Evolutionary conservation across 2,113 vertebrate species (phyloP).

Genomic region (Cygnus atratus): DNA sequence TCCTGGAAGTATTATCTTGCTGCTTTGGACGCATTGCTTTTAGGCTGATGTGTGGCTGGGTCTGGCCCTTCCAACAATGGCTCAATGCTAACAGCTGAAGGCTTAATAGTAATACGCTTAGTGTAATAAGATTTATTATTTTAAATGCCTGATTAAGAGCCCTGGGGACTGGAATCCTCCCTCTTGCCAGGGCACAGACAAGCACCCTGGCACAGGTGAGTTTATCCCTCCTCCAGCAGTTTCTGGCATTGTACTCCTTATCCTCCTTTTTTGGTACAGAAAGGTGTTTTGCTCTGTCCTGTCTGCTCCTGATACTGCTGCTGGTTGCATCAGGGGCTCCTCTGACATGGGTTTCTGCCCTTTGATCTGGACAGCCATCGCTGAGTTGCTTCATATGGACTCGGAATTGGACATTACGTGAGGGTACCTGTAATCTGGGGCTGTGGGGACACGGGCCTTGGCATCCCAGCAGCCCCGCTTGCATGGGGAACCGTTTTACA

Average conservation of each 20-base stretch:
- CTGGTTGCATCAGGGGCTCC: neutral
- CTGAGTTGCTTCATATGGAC: neutral
- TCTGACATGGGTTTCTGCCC: neutral
- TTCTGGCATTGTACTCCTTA: rapidly evolving
- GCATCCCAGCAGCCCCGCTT: neutral
- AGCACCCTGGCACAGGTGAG: neutral
- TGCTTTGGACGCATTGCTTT: neutral
- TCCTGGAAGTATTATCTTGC: neutral
- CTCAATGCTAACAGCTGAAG: constrained; percentile 40
- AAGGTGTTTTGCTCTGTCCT: neutral
- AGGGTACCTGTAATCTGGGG: neutral
- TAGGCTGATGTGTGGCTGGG: constrained; percentile 16
- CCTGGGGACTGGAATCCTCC: neutral
- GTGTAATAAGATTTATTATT: constrained; percentile 61
- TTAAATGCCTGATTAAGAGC: constrained; percentile 56
- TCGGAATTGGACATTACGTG: neutral
- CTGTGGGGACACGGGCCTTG: neutral
- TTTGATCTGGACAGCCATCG: neutral
- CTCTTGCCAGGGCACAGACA: neutral
- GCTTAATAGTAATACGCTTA: constrained; percentile 57
- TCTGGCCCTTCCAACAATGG: neutral
- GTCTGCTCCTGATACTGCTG: neutral
- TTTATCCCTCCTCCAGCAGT: neutral
- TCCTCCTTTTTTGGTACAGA: neutral
- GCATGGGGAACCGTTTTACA: rapidly evolving